A percentile compares a stretch with the other conserved stretches of the same genome.
Conservation (phyloP, 2,113 vertebrate species). For the Apus apus region DNA sequence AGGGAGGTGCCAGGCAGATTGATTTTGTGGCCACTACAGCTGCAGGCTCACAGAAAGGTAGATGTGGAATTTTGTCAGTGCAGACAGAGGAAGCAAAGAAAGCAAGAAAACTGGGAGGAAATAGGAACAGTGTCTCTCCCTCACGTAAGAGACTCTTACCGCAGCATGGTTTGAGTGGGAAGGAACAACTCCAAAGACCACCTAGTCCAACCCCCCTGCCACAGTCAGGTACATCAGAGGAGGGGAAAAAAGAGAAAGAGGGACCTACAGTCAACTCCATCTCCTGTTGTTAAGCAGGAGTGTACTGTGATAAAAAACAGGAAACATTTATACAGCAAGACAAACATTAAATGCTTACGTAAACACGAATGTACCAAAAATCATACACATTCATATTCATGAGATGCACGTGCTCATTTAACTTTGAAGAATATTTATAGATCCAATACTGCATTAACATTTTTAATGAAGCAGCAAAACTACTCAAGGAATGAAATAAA, state of each 20-base stretch:
- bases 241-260: not conserved
- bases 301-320: not conserved
- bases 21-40: not conserved
- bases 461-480: not conserved
- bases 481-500: not conserved
- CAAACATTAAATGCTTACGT: not conserved
- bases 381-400: not conserved
- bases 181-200: not conserved
- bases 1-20: not conserved
- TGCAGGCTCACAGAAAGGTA: fast-evolving
- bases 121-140: not conserved
- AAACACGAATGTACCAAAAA: not conserved
- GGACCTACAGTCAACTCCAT: not conserved
- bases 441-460: not conserved
- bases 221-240: not conserved
- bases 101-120: not conserved
- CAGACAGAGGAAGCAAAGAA: not conserved
- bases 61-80: fast-evolving
- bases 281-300: not conserved
- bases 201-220: not conserved
- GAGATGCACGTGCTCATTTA: not conserved
- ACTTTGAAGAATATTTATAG: not conserved
- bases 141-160: not conserved
- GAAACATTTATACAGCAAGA: not conserved
- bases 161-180: not conserved